Base-by-base conservation (phyloP, 2,113 vertebrate genomes). In the Conger conger region DNA sequence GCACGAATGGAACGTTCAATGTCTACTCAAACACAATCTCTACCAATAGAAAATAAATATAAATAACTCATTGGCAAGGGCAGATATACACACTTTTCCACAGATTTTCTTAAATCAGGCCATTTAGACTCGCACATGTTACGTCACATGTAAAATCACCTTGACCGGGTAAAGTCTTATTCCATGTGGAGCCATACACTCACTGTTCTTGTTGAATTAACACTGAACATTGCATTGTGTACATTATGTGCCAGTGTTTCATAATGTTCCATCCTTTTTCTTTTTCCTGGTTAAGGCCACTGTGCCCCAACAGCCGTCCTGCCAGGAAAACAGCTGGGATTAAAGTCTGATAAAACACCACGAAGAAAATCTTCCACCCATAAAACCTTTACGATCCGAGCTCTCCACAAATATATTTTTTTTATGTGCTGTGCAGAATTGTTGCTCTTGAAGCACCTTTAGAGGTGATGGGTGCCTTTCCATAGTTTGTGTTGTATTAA, bases 401-500 rank as follows among this genome's bases (percentile, higher is more conserved):
- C 89, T 88, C 80, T 88, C 89, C 90, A 92, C 93, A 94, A 89
- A 93, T 92, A 92, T 88, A 88, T 86, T n/a, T 38, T 42, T 88
- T 94, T 93, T 92, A 93, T 91, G 89, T 86, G 87, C 42, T 35
- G n/a, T 50, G 86, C 83, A 92, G 88, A 93, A 94, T 91, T 27
- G 30, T 83, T 38, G 88, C 68, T 84, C 79, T 87, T 88, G 84
- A 85, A 86, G 89, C 86, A 80, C 86, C 88, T 90, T 89, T 89
- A 89, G 87, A 92, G 89, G 88, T 91, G 92, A 89, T 92, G 93
- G 90, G 86, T 94, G 91, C 92, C 90, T 86, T 89, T 92, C 90
- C 86, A 76, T 92, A 90, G 91, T 86, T 88, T 91, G 87, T 91
- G 90, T 82, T 92, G 92, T 94, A 92, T 91, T 88, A 82, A 88